Evolutionary conservation across 53 echinoderm and acorn worm genomes (phyloP), one percentile per base, ranked within the genome.

Genomic region (Actinopyga echinites): DNA sequence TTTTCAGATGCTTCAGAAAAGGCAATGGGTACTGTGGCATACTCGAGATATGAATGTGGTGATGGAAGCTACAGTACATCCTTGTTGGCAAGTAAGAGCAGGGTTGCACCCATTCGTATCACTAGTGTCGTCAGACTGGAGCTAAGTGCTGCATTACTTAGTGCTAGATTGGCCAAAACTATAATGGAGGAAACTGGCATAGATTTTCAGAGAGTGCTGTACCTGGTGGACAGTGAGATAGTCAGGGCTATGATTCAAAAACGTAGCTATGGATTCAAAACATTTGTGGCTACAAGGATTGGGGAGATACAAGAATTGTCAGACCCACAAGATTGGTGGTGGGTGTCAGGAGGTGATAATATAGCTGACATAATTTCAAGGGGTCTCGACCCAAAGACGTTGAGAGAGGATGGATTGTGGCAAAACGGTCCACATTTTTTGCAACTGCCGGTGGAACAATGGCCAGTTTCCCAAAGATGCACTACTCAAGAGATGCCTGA

Each of bases 1-100:
- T 84, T 89, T 52, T 89, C 89, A 22, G 79, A 89, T 79, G 89
- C 79, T n/a, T 80, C 89, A 1, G 85, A 89, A 24, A 65, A 89
- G 77, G 89, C 85, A 20, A 52, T 89, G 36, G 89, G 85, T 11
- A 35, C 85, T 10, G 89, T 71, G 29, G 89, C 89, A 13, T 89
- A 89, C 55, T 52, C 55, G 17, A 58, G 83, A 15, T 89, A 84
- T 64, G 42, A 84, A 54, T 45, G 68, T 0, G 20, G 40, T 12
- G 65, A 83, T 74, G 88, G 83, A 4, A 33, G 55, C 9, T 89
- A 22, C 42, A 22, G 64, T 20, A 59, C 84, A 1, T 43, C 75
- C 5, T n/a, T 84, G 33, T 52, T 89, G 11, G 89, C 85, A 10
- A 85, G 80, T 67, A 88, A 88, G 65, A 84, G 78, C 63, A 60